Percentiles rank a stretch among this genome's conserved stretches.
Evolutionary conservation across 2,797 vertebrate genomes (phyloP).

Genomic region (Amphiprion clarkii): DNA sequence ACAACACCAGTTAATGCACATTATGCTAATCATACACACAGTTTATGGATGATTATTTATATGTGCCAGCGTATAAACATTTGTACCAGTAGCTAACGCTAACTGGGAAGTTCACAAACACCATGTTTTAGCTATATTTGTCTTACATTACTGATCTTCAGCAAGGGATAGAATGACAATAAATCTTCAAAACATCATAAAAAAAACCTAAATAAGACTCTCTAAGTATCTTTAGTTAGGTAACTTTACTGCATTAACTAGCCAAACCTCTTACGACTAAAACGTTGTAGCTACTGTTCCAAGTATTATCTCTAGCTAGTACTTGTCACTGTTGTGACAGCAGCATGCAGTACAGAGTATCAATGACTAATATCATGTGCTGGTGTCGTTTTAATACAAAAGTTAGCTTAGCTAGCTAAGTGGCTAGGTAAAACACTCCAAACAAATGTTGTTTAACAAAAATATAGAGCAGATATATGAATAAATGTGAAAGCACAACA

Average conservation of each 20-base stretch:
- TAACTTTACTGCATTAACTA: not conserved
- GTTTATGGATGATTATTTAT: not conserved
- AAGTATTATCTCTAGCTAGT: not conserved
- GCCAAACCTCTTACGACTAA: not conserved
- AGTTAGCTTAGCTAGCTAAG: not conserved
- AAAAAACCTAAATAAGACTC: not conserved
- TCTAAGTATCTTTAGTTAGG: not conserved
- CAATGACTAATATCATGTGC: not conserved
- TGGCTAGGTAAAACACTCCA: not conserved
- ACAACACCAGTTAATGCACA: not conserved
- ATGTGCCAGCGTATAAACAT: not conserved
- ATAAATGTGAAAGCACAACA: no score
- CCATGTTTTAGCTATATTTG: not conserved
- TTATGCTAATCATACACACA: not conserved
- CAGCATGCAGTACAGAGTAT: not conserved
- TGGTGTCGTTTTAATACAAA: not conserved
- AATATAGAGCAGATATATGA: not conserved
- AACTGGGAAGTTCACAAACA: not conserved
- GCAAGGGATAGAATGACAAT: not conserved
- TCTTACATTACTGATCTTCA: not conserved
- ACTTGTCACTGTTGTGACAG: not conserved
- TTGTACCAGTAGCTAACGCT: not conserved
- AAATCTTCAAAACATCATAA: not conserved
- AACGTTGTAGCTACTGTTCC: not conserved
- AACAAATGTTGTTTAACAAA: not conserved